A percentile compares a stretch with the other conserved stretches of the same genome.
phyloP scores from a whole-genome alignment of 2,797 vertebrate species.

The Sus cebifrons region DNA sequence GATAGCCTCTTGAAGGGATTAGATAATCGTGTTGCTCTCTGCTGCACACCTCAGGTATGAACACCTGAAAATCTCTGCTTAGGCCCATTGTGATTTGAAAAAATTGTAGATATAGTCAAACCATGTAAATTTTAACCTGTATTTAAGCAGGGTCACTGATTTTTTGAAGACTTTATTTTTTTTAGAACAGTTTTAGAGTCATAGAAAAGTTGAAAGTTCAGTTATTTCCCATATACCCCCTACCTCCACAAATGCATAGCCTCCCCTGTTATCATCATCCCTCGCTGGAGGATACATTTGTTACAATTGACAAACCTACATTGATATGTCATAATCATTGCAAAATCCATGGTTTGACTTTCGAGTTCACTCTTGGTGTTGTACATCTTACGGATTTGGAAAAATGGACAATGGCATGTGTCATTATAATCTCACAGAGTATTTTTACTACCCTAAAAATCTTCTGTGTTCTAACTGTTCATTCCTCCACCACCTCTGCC shows the following conservation, averaged over 20 bases:
- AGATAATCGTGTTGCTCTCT: constrained; percentile 63
- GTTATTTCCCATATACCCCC: background rate
- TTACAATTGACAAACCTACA: background rate
- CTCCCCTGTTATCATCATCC: background rate
- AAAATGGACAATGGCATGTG: fast-evolving
- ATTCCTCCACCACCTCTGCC: background rate
- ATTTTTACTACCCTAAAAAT: background rate
- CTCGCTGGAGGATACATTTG: background rate
- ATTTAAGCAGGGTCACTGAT: background rate
- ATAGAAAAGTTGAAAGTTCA: background rate
- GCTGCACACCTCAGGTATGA: constrained; percentile 58
- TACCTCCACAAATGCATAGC: background rate
- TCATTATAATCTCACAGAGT: background rate
- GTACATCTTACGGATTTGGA: background rate
- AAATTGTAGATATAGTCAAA: background rate
- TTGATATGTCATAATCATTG: background rate
- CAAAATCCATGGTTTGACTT: background rate
- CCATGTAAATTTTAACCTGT: constrained; percentile 39
- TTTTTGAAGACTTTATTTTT: background rate
- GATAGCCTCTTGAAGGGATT: constrained; percentile 73
- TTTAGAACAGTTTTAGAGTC: background rate
- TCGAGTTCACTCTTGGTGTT: background rate
- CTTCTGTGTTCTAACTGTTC: background rate
- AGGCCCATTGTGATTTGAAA: background rate
- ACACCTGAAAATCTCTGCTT: constrained; percentile 60